A percentile compares a stretch with the other conserved stretches of the same genome.
phyloP scores from a whole-genome alignment of 2,797 vertebrate genomes.

The Thripadectes ignobilis region DNA sequence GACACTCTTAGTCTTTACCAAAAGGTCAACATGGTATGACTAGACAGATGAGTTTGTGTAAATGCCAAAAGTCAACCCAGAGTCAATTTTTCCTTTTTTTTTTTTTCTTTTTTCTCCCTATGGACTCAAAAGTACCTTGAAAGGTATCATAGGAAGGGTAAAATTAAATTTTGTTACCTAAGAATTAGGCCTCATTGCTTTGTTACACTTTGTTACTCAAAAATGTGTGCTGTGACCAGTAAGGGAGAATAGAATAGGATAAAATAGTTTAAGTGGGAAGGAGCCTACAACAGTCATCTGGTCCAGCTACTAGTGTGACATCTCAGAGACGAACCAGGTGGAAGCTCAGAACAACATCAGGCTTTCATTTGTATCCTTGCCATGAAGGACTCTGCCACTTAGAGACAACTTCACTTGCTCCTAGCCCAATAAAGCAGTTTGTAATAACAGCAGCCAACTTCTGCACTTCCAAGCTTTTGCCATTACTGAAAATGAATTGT shows the following conservation, averaged over 20 bases:
- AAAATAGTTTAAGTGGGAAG: not conserved
- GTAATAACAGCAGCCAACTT: rapidly evolving
- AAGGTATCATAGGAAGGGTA: not conserved
- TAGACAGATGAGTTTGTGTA: not conserved
- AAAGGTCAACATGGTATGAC: not conserved
- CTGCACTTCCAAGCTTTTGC: not conserved
- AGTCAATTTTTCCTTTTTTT: not conserved
- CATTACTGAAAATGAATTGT: not conserved
- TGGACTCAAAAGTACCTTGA: not conserved
- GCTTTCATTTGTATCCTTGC: not conserved
- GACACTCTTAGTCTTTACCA: not conserved
- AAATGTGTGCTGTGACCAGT: rapidly evolving
- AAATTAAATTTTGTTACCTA: not conserved
- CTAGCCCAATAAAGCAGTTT: not conserved
- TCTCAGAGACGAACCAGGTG: not conserved
- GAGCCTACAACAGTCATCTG: not conserved
- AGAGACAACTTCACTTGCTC: not conserved
- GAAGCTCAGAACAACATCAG: not conserved
- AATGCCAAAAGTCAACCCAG: not conserved
- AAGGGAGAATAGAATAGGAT: not conserved
- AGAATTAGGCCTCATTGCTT: not conserved
- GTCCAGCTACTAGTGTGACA: not conserved
- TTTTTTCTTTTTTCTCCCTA: not conserved
- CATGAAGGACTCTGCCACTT: not conserved
- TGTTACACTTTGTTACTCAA: not conserved